Evolutionary conservation across 2,113 vertebrate genomes (phyloP).

Genomic region (Labrus mixtus): DNA sequence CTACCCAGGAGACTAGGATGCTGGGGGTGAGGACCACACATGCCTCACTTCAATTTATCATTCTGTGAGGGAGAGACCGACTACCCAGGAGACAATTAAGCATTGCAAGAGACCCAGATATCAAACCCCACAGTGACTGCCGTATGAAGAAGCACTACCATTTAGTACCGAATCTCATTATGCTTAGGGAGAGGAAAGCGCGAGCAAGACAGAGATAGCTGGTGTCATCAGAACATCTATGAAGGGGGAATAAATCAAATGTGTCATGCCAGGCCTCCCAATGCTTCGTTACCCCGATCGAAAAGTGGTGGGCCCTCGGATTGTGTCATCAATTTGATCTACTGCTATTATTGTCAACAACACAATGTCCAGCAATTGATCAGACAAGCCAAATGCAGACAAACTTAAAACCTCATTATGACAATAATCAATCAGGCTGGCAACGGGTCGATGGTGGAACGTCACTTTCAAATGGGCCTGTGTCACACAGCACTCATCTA

Average conservation of each 20-base stretch:
- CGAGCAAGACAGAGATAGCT: slow-evolving; percentile 60
- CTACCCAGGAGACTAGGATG: slow-evolving; percentile 75
- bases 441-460: slow-evolving; percentile 70
- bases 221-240: slow-evolving; percentile 80
- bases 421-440: slow-evolving; percentile 79
- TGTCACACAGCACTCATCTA: slow-evolving; percentile 63
- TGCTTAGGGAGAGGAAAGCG: slow-evolving; percentile 55
- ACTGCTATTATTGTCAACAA: slow-evolving; percentile 82
- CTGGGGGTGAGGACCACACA: slow-evolving; percentile 84
- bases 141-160: slow-evolving; percentile 72
- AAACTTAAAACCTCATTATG: slow-evolving; percentile 83
- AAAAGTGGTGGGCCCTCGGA: slow-evolving; percentile 68
- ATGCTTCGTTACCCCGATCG: slow-evolving; percentile 74
- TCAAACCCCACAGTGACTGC: slow-evolving; percentile 77
- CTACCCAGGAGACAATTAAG: slow-evolving; percentile 84
- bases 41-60: slow-evolving; percentile 83
- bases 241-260: slow-evolving; percentile 80
- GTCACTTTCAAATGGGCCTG: slow-evolving; percentile 65
- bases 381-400: slow-evolving; percentile 72
- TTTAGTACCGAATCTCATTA: slow-evolving; percentile 82
- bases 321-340: slow-evolving; percentile 83
- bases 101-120: slow-evolving; percentile 82
- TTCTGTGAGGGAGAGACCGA: slow-evolving; percentile 72
- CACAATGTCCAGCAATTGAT: slow-evolving; percentile 83
- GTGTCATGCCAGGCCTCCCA: slow-evolving; percentile 59